Evolutionary conservation across 2,797 vertebrate genomes (phyloP).

Genomic region (Gymnopithys bicolor): DNA sequence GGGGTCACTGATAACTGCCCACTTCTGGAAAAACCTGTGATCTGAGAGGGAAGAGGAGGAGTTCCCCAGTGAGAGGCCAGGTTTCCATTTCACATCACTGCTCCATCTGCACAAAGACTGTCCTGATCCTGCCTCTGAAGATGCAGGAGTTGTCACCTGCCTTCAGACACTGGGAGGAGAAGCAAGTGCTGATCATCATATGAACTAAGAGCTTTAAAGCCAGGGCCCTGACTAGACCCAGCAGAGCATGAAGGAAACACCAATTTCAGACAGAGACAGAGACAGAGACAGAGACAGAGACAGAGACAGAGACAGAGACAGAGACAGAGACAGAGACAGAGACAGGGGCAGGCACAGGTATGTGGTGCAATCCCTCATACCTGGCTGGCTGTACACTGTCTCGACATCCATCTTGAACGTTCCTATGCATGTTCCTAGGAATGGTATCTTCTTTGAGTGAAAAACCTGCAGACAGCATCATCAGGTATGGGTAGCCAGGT

Average conservation of each 20-base stretch:
- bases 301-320: no score
- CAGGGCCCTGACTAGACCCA: not conserved
- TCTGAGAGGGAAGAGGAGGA: slow-evolving; percentile 75
- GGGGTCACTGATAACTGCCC: slow-evolving; percentile 93
- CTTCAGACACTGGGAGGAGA: not conserved
- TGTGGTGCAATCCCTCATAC: slow-evolving; percentile 53
- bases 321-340: not conserved
- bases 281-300: no score
- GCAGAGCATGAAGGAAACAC: not conserved
- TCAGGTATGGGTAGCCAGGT: not conserved
- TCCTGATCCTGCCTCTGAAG: not conserved
- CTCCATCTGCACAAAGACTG: rapidly evolving
- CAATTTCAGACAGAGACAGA: not conserved
- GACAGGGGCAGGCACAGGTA: not conserved
- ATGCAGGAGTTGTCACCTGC: not conserved
- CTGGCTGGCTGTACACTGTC: slow-evolving; percentile 89
- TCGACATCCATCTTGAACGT: slow-evolving; percentile 91
- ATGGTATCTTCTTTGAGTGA: slow-evolving; percentile 88
- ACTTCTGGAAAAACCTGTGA: slow-evolving; percentile 93
- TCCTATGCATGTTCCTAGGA: slow-evolving; percentile 88
- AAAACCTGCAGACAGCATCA: slow-evolving; percentile 81
- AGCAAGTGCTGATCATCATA: not conserved
- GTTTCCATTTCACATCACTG: not conserved
- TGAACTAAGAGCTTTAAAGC: not conserved
- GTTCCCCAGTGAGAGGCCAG: not conserved